phyloP scores from a whole-genome alignment of 1,140 invertebrate species.

The Agrypnia vestita region DNA sequence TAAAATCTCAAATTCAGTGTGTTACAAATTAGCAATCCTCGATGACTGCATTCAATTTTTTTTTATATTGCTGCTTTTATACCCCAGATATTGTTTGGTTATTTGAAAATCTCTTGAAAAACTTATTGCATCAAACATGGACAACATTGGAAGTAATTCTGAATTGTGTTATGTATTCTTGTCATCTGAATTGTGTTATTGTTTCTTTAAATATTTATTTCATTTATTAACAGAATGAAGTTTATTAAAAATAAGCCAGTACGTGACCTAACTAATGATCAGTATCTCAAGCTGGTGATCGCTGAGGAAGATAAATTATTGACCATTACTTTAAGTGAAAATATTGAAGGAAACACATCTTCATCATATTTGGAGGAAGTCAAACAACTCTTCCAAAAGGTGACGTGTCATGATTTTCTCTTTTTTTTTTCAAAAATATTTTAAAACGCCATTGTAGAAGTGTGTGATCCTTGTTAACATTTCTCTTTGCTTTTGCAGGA shows the following conservation, averaged over 20 bases:
- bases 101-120: too few relatives aligned
- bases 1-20: too few relatives aligned
- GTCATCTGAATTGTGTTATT: conserved; percentile 34
- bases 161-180: conserved; percentile 34
- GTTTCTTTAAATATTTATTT: not conserved
- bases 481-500: conserved; percentile 75
- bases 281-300: conserved; percentile 89
- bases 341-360: conserved; percentile 84
- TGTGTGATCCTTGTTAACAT: not conserved
- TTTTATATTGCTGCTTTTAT: too few relatives aligned
- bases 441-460: too few relatives aligned
- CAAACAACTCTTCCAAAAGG: conserved; percentile 90
- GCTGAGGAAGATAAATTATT: conserved; percentile 92
- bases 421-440: not conserved
- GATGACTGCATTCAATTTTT: too few relatives aligned
- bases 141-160: not conserved
- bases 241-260: conserved; percentile 97
- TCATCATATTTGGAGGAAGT: conserved; percentile 92
- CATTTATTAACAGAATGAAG: conserved; percentile 79
- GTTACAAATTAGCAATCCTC: too few relatives aligned
- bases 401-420: conserved; percentile 61
- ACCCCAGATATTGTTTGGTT: too few relatives aligned
- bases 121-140: too few relatives aligned
- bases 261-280: conserved; percentile 89
- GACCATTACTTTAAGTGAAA: conserved; percentile 81